Evolutionary conservation across 1,140 invertebrate genomes (phyloP), one percentile per base, ranked within the genome.

Genomic region (Drosophila saltans): DNA sequence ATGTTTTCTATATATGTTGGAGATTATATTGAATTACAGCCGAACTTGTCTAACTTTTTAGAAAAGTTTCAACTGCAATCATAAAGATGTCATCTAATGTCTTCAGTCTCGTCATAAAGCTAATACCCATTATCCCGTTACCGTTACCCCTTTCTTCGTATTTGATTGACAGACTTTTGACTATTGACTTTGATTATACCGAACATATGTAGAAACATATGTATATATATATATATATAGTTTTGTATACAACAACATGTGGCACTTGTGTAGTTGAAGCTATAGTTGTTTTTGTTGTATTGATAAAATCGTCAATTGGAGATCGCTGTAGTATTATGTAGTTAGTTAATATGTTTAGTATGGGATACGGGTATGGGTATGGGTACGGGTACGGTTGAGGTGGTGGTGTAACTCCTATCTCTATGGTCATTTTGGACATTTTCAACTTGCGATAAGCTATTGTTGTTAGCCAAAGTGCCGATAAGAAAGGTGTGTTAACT

Each of bases 401-500:
- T 52, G 45, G n/a, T 52, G 21, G 45, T 52, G 45, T 52, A 52
- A 52, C 45, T 52, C 9, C 45, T 26, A 52, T 52, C 45, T 52
- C 45, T 52, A 52, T 52, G 74, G 73, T 65, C 74, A 70, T 60
- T 66, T 78, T 62, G 48, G 61, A 57, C 74, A 71, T 66, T 78
- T 66, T 63, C 74, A 78, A 30, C 24, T 26, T 59, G 21, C 61
- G 75, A 78, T 78, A 78, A 78, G 67, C 74, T 16, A 40, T 43
- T 61, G 33, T 36, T 39, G 28, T 36, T 41, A 48, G 41, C 60
- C n/a, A 57, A 41, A 41, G 73, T 67, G 43, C n/a, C 62, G 75
- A 78, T 78, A 78, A 78, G 75, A 36, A 78, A 58, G 72, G 69
- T 69, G 66, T 75, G 62, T 74, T 75, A 57, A 61, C 57, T 41